Percentiles rank a stretch among this genome's conserved stretches.
These are phyloP conservation scores for Taeniopygia guttata DNA, from an alignment of 2,797 vertebrate species.

Conservation along the genomic window DNA sequence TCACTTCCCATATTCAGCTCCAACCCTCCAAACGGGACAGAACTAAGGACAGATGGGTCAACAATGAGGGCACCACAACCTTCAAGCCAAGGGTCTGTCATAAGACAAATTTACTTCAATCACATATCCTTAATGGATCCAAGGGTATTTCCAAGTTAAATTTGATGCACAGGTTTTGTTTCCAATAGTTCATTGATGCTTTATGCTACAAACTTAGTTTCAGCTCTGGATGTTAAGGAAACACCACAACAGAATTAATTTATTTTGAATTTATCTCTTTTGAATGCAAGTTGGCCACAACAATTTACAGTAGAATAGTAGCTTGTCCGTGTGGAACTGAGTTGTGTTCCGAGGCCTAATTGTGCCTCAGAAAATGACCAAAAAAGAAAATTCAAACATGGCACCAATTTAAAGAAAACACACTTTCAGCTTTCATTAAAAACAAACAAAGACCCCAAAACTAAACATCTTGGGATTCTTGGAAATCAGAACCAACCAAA, in stretches of 20 bases:
- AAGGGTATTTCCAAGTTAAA: neutral
- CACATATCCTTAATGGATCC: neutral
- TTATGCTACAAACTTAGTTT: neutral
- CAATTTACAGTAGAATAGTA: neutral
- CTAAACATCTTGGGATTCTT: constrained; percentile 40
- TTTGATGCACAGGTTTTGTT: neutral
- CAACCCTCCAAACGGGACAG: neutral
- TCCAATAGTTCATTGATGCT: neutral
- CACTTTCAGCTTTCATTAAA: constrained; percentile 26
- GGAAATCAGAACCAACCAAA: constrained; percentile 58
- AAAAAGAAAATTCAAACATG: constrained; percentile 1
- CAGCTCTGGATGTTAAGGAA: neutral
- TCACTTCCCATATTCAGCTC: neutral
- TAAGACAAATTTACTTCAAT: neutral
- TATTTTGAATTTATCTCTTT: neutral
- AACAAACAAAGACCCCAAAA: neutral
- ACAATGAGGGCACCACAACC: neutral
- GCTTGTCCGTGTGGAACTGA: neutral
- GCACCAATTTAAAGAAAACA: constrained; percentile 32
- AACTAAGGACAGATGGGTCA: neutral
- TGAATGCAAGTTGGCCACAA: neutral
- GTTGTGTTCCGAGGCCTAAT: neutral
- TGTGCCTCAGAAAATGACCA: neutral
- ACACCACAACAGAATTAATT: neutral
- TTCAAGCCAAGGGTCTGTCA: neutral